phyloP scores from a whole-genome alignment of 2,888 invertebrate species.

The Taenaris catops region DNA sequence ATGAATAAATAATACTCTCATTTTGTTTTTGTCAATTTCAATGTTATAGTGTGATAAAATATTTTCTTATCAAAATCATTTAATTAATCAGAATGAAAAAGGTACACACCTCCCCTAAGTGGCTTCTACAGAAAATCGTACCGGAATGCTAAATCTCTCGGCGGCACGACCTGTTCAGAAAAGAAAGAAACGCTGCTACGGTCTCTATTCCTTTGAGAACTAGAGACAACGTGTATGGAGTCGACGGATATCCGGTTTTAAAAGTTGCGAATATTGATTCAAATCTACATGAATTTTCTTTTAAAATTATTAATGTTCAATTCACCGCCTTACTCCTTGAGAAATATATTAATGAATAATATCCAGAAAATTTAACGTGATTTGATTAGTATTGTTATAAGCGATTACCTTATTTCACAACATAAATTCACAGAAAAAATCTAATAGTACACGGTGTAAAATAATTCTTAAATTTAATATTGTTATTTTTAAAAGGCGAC shows the following conservation, averaged over 20 bases:
- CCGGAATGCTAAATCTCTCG: too few relatives aligned
- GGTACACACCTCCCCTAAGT: too few relatives aligned
- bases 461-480: conserved; percentile 33
- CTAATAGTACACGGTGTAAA: conserved; percentile 1
- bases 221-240: conserved; percentile 75
- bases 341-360: neutral
- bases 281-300: conserved; percentile 14
- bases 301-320: conserved; percentile 1
- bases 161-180: conserved; percentile 79
- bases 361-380: neutral
- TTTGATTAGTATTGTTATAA: too few relatives aligned
- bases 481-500: conserved; percentile 51
- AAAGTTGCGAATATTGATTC: conserved; percentile 34
- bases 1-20: too few relatives aligned
- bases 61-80: too few relatives aligned
- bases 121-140: too few relatives aligned
- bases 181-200: conserved; percentile 74
- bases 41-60: too few relatives aligned
- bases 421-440: neutral
- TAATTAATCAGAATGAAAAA: too few relatives aligned
- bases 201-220: conserved; percentile 68
- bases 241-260: conserved; percentile 69
- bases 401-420: conserved; percentile 4
- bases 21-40: too few relatives aligned
- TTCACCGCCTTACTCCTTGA: neutral